Evolutionary conservation across 2,888 invertebrate species (phyloP).

Genomic region (Trilocha varians): DNA sequence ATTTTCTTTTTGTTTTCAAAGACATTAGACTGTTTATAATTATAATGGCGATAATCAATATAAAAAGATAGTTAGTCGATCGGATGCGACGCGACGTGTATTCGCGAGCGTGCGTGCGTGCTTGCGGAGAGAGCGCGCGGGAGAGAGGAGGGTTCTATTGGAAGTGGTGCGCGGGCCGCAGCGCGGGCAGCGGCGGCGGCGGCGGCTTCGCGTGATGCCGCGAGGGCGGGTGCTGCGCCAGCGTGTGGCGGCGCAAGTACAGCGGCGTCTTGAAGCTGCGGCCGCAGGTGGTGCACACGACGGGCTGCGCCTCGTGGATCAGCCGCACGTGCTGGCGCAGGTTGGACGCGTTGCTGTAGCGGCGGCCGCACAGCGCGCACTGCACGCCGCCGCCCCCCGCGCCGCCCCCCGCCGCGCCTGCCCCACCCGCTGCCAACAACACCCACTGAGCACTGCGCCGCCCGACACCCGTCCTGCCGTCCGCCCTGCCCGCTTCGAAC

Average conservation of each 20-base stretch:
- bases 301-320: slow-evolving; percentile 81
- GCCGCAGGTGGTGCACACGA: slow-evolving; percentile 79
- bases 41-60: not conserved
- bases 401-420: slow-evolving; percentile 27
- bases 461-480: slow-evolving; percentile 16
- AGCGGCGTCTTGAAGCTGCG: slow-evolving; percentile 84
- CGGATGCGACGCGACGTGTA: slow-evolving; percentile 13
- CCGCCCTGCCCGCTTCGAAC: slow-evolving; percentile 15
- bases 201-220: slow-evolving; percentile 38
- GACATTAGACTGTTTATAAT: not conserved
- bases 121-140: slow-evolving; percentile 26
- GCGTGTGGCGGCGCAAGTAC: slow-evolving; percentile 82
- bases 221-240: slow-evolving; percentile 76
- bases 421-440: slow-evolving; percentile 58
- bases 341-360: slow-evolving; percentile 82
- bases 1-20: not conserved
- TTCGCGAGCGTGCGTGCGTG: slow-evolving; percentile 17
- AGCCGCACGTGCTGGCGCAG: slow-evolving; percentile 83
- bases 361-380: slow-evolving; percentile 79
- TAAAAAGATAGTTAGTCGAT: not conserved
- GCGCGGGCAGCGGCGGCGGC: slow-evolving; percentile 43
- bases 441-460: slow-evolving; percentile 51
- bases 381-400: slow-evolving; percentile 51
- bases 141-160: slow-evolving; percentile 30
- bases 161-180: slow-evolving; percentile 43